phyloP scores from a whole-genome alignment of 2,797 vertebrate species.

The Epinephelus awoara region DNA sequence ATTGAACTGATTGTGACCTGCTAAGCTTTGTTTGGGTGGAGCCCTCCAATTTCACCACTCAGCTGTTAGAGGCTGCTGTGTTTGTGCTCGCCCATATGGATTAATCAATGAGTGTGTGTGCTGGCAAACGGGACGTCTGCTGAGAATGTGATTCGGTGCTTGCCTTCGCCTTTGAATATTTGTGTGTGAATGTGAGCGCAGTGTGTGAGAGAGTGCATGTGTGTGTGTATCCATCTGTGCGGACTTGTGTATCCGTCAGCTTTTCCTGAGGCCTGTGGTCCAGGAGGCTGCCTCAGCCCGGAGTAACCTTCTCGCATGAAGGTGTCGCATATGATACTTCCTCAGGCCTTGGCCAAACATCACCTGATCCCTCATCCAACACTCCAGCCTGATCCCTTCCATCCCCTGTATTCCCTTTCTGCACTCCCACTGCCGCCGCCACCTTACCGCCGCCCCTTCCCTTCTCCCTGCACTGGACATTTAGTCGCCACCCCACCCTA shows the following conservation, averaged over 20 bases:
- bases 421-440: conserved; percentile 35
- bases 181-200: conserved; percentile 39
- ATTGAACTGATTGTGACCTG: conserved; percentile 65
- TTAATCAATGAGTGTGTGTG: conserved; percentile 73
- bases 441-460: conserved; percentile 40
- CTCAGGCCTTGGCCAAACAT: conserved; percentile 84
- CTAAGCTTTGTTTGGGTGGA: conserved; percentile 80
- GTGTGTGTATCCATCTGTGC: conserved; percentile 22
- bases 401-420: conserved; percentile 70
- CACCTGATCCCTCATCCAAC: conserved; percentile 79
- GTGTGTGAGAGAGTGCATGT: conserved; percentile 31
- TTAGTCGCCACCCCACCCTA: conserved; percentile 44
- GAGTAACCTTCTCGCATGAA: conserved; percentile 84
- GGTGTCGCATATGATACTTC: conserved; percentile 87
- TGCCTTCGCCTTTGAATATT: conserved; percentile 47
- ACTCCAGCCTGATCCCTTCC: conserved; percentile 68
- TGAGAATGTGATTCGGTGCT: conserved; percentile 53
- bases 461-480: conserved; percentile 59
- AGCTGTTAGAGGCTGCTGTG: conserved; percentile 69
- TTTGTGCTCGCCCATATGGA: conserved; percentile 68
- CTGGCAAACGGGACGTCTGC: conserved; percentile 47
- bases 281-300: conserved; percentile 60
- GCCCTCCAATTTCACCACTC: conserved; percentile 63
- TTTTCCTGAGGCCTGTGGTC: conserved; percentile 67
- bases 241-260: conserved; percentile 55